A percentile compares a stretch with the other conserved stretches of the same genome.
Evolutionary conservation across 2,113 vertebrate genomes (phyloP).

Genomic region (sheep (Ovis aries)): DNA sequence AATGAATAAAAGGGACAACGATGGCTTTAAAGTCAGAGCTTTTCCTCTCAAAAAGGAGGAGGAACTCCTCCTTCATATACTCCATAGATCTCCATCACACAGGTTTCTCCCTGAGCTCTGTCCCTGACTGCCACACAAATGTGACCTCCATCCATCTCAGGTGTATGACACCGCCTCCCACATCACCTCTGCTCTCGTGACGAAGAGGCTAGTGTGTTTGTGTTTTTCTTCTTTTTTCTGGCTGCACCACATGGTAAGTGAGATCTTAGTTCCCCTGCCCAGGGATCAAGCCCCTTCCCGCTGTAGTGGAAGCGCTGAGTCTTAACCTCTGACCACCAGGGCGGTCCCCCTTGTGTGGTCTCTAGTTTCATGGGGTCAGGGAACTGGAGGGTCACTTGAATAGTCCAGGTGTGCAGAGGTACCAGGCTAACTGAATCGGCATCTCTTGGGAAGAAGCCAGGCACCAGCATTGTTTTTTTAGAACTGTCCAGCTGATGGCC

Average conservation of each 20-base stretch:
- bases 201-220: neutral
- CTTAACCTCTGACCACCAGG: neutral
- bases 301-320: neutral
- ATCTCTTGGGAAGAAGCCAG: neutral
- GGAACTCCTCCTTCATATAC: neutral
- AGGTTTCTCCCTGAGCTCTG: neutral
- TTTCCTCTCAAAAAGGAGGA: neutral
- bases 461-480: neutral
- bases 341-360: neutral
- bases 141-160: neutral
- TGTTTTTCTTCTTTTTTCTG: neutral
- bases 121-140: neutral
- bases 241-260: neutral
- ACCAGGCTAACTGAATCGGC: neutral
- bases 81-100: neutral
- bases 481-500: neutral
- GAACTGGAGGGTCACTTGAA: neutral
- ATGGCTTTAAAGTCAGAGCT: neutral
- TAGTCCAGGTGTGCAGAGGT: neutral
- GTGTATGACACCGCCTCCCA: neutral
- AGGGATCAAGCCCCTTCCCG: neutral
- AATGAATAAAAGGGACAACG: neutral
- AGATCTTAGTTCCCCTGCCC: neutral
- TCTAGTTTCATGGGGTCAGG: neutral
- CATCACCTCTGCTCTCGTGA: fast-evolving